Base-by-base conservation (phyloP, 2,888 invertebrate species). In the Blastobasis lacticolella region DNA sequence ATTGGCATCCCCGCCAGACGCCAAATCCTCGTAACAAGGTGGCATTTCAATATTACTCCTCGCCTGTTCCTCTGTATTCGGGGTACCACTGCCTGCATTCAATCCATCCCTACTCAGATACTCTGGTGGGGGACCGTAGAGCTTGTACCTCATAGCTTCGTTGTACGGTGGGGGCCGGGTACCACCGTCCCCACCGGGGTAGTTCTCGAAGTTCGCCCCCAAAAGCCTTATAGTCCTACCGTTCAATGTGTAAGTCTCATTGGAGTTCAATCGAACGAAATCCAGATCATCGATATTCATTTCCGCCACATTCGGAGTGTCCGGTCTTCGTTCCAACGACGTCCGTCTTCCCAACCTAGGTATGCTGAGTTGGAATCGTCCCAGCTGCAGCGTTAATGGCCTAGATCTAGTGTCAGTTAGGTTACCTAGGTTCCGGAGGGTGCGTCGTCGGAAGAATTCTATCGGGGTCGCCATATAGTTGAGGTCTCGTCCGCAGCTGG, bases 71-170 rank as follows among this genome's bases (percentile, higher is more conserved):
- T 81, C 83, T 23, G 23, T 23, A 0, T 64, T 74, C 0, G 63
- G 66, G 0, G 64, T 61, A 0, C 58, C 49, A 1, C 50, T 55
- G 5, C 48, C 54, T 0, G 54, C 55, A 38, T 80, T 71, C 0
- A 84, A 53, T 0, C 66, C 69, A 9, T 83, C 84, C 0, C 82
- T 58, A 37, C 81, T 78, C 0, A 81, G 46, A 53, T 84, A 83
- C 4, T 81, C 78, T 0, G 90, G 90, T 0, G 90, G 90, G 0
- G 90, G 90, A 0, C 89, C 89, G 45, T 75, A 78, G 4, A 73
- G 56, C 42, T 87, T 87, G 51, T 79, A 78, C 0, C 87, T 61
- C 66, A 85, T 75, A 0, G 82, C 81, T 46, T 88, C 87, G 0
- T 73, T 79, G 48, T 88, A 88, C 0, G 87, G 81, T 0, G 88